phyloP scores from a whole-genome alignment of 2,888 invertebrate genomes.

The Stenotaenia linearis region DNA sequence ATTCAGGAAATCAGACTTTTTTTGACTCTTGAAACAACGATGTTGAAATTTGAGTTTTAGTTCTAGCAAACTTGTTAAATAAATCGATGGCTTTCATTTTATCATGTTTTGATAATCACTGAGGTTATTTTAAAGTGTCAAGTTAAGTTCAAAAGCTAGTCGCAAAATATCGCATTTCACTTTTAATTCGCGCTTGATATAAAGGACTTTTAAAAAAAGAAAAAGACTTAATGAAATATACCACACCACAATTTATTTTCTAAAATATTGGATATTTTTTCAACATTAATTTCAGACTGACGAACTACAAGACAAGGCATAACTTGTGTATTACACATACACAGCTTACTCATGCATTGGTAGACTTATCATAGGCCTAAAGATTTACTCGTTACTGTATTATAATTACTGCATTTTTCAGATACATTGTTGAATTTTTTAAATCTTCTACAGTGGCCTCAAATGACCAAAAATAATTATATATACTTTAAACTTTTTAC shows the following conservation, averaged over 20 bases:
- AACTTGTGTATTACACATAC: background rate
- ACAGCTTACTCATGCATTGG: constrained; percentile 6
- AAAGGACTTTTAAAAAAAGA: background rate
- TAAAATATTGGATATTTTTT: constrained; percentile 14
- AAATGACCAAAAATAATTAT: background rate
- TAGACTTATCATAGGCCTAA: constrained; percentile 6
- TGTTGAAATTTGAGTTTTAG: too few species aligned
- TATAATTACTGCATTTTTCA: too few species aligned
- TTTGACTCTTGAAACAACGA: too few species aligned
- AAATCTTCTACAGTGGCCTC: background rate
- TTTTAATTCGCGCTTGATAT: background rate
- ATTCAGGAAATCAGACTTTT: too few species aligned
- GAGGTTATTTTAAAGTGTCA: too few species aligned
- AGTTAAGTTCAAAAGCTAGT: background rate
- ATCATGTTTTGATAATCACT: too few species aligned
- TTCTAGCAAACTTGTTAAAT: too few species aligned
- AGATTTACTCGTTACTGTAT: background rate
- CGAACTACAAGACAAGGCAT: constrained; percentile 17
- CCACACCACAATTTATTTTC: constrained; percentile 23
- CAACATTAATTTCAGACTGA: background rate
- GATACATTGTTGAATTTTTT: background rate
- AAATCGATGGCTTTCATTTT: too few species aligned
- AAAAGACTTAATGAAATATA: background rate
- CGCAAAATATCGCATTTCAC: background rate
- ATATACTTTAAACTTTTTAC: background rate